Percentiles rank a stretch among this genome's conserved stretches.
phyloP scores from a whole-genome alignment of 2,888 invertebrate genomes.

The Nomada goodeniana region DNA sequence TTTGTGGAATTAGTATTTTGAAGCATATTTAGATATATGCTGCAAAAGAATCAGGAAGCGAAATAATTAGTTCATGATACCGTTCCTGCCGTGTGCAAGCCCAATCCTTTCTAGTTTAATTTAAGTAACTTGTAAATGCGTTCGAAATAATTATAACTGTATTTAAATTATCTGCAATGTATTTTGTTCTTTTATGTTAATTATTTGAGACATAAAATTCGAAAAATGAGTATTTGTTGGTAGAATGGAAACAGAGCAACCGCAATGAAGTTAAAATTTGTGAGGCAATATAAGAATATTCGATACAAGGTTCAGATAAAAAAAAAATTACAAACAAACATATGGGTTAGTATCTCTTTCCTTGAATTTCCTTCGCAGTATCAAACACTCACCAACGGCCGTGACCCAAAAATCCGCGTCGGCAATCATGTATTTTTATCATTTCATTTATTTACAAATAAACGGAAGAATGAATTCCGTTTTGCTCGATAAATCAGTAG shows the following conservation, averaged over 20 bases:
- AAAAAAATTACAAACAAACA: background rate
- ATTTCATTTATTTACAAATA: conserved; percentile 48
- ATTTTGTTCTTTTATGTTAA: no score
- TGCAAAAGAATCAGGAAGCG: background rate
- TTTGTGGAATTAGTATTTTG: background rate
- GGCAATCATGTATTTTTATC: conserved; percentile 42
- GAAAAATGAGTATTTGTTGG: background rate
- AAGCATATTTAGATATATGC: background rate
- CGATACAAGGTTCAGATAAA: background rate
- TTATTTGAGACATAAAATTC: background rate
- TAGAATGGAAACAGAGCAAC: no score
- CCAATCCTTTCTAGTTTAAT: background rate
- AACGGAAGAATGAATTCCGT: conserved; percentile 29
- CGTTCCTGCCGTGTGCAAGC: background rate
- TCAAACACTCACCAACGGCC: conserved; percentile 11
- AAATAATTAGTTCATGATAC: background rate
- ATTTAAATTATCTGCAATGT: no score
- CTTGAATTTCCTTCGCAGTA: conserved; percentile 20
- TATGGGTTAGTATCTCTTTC: background rate
- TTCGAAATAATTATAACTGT: no score
- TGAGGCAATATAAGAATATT: background rate
- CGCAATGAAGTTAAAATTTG: background rate
- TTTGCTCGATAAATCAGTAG: conserved; percentile 24
- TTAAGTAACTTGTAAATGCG: no score
- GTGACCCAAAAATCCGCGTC: conserved; percentile 39